These are phyloP conservation scores for Luidia sarsii DNA, from an alignment of 53 echinoderm and acorn worm species.

Conservation along the genomic window DNA sequence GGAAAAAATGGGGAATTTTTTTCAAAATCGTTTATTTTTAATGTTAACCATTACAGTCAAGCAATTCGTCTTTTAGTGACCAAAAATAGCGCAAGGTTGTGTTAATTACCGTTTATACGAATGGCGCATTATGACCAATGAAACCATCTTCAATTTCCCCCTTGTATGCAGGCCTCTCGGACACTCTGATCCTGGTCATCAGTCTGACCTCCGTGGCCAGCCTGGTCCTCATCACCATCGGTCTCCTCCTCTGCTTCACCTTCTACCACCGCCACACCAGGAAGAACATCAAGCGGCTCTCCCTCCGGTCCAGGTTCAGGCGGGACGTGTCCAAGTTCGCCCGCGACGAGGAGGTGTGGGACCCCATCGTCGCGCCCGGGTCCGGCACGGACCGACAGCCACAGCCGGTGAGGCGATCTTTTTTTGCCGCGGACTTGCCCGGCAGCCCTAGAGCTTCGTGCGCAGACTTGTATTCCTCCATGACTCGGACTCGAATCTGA, in stretches of 20 bases:
- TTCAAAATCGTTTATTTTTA: too few species aligned
- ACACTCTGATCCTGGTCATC: constrained; percentile 19
- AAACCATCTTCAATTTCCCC: too few species aligned
- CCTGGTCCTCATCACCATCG: background rate
- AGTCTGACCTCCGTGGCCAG: constrained; percentile 26
- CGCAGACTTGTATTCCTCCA: too few species aligned
- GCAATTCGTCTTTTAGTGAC: too few species aligned
- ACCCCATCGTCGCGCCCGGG: constrained; percentile 4
- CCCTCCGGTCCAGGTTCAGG: background rate
- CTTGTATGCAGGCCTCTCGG: constrained; percentile 8
- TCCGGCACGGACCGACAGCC: background rate
- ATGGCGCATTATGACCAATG: too few species aligned
- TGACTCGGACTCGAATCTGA: too few species aligned
- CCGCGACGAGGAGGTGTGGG: constrained; percentile 34
- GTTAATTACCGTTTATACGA: too few species aligned
- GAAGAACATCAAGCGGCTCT: constrained; percentile 11
- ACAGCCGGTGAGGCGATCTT: background rate
- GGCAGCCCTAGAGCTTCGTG: too few species aligned
- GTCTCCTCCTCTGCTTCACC: constrained; percentile 26
- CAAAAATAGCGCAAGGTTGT: too few species aligned
- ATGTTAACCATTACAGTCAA: too few species aligned
- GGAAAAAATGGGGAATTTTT: too few species aligned
- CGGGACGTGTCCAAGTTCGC: constrained; percentile 14
- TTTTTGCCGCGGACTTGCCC: too few species aligned
- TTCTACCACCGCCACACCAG: constrained; percentile 25